phyloP scores from a whole-genome alignment of 2,797 vertebrate genomes.

The Hemitrygon akajei region DNA sequence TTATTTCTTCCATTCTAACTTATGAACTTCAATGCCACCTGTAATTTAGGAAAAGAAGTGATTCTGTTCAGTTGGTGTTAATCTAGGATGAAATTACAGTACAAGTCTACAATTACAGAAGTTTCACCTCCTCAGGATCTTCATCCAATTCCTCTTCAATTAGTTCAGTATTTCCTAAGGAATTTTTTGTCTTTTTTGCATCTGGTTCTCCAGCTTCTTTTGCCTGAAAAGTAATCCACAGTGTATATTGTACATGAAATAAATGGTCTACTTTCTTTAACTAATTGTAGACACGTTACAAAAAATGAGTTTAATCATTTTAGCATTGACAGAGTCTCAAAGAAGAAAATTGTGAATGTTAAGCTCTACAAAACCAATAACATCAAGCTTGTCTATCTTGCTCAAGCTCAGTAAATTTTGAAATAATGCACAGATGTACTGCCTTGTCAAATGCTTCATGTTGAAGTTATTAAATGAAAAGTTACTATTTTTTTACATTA shows the following conservation, averaged over 20 bases:
- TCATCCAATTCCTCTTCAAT: constrained; percentile 55
- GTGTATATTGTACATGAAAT: background rate
- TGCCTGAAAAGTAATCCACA: constrained; percentile 52
- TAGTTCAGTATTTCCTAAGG: constrained; percentile 47
- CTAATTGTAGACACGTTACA: background rate
- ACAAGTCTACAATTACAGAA: background rate
- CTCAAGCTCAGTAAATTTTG: background rate
- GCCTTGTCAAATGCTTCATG: no score
- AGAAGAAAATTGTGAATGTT: background rate
- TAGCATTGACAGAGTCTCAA: background rate
- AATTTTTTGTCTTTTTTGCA: constrained; percentile 71
- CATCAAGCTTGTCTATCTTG: background rate
- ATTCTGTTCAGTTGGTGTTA: background rate
- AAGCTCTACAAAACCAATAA: background rate
- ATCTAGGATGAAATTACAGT: background rate
- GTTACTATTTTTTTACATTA: no score
- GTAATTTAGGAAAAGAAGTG: background rate
- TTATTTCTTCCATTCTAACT: background rate
- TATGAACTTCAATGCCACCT: background rate
- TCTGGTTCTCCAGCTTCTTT: constrained; percentile 71
- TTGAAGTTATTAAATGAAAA: no score
- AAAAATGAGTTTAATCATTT: background rate
- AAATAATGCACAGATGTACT: no score
- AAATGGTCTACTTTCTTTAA: background rate
- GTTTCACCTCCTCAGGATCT: constrained; percentile 57